Percentiles rank a stretch among this genome's conserved stretches.
Conservation (phyloP, 2,113 vertebrate species). For the Chloropsis hardwickii region DNA sequence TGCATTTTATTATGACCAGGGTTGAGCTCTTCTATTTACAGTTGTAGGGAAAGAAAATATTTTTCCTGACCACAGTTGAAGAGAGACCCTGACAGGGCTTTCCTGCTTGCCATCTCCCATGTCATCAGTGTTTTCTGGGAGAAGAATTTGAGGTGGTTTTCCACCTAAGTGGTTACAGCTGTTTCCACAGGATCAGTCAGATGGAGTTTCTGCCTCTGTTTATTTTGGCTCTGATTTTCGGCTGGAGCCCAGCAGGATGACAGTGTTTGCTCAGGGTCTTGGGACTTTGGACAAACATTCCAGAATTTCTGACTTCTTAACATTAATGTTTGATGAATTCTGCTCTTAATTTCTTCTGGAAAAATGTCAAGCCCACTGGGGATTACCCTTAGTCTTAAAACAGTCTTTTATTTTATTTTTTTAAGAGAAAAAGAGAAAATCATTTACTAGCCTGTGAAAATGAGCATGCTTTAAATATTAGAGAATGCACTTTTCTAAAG, state of each 20-base stretch:
- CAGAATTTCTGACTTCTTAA: conserved; percentile 82
- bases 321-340: conserved; percentile 80
- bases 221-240: conserved; percentile 82
- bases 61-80: conserved; percentile 75
- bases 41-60: conserved; percentile 74
- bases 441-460: conserved; percentile 24
- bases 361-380: conserved; percentile 70
- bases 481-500: conserved; percentile 12
- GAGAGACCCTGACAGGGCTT: conserved; percentile 74
- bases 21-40: conserved; percentile 70
- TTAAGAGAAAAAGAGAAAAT: background rate
- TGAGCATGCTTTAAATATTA: conserved; percentile 10
- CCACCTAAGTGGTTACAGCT: conserved; percentile 92
- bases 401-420: background rate
- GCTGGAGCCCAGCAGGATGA: conserved; percentile 80
- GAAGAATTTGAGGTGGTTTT: conserved; percentile 84
- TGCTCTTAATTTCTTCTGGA: conserved; percentile 80
- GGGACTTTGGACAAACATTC: conserved; percentile 85
- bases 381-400: conserved; percentile 54
- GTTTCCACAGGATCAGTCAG: conserved; percentile 87
- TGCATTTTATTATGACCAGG: conserved; percentile 59
- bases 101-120: conserved; percentile 80
- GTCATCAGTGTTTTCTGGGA: conserved; percentile 80
- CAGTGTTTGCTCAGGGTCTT: conserved; percentile 75
- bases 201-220: conserved; percentile 86